Evolutionary conservation across 2,113 vertebrate species (phyloP).

Genomic region (Pitta sordida): DNA sequence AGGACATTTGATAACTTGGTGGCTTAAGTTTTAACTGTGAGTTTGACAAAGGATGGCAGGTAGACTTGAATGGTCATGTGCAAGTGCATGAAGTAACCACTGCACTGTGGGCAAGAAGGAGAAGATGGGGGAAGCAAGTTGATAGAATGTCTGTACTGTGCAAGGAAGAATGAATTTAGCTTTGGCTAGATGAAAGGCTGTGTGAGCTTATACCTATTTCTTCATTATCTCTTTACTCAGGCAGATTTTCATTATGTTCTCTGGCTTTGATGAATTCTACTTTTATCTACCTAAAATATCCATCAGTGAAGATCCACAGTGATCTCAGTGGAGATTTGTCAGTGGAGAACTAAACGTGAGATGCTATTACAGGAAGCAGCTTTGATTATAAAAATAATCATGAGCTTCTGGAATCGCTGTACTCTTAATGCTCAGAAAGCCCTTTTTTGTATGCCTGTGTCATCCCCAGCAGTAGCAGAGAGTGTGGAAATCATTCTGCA

Average conservation of each 20-base stretch:
- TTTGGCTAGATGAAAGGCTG: neutral
- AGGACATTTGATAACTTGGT: neutral
- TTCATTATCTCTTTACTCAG: neutral
- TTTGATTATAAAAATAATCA: neutral
- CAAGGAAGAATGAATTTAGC: neutral
- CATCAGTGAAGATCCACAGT: neutral
- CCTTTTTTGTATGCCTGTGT: neutral
- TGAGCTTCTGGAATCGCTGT: neutral
- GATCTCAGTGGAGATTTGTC: neutral
- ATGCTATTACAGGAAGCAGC: neutral
- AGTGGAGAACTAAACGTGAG: neutral
- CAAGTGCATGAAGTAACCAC: neutral
- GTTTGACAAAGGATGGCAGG: neutral
- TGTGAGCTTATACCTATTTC: neutral
- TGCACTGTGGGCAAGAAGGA: neutral
- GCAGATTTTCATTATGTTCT: neutral
- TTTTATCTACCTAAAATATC: neutral
- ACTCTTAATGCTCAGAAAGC: neutral
- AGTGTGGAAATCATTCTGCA: neutral
- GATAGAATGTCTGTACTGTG: neutral
- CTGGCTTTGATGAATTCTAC: neutral
- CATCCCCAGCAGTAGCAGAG: neutral
- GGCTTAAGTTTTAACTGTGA: neutral
- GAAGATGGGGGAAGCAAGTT: neutral
- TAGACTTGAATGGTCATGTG: neutral